These are phyloP conservation scores for Bombus pascuorum DNA, from an alignment of 1,140 invertebrate genomes.

Conservation along the genomic window DNA sequence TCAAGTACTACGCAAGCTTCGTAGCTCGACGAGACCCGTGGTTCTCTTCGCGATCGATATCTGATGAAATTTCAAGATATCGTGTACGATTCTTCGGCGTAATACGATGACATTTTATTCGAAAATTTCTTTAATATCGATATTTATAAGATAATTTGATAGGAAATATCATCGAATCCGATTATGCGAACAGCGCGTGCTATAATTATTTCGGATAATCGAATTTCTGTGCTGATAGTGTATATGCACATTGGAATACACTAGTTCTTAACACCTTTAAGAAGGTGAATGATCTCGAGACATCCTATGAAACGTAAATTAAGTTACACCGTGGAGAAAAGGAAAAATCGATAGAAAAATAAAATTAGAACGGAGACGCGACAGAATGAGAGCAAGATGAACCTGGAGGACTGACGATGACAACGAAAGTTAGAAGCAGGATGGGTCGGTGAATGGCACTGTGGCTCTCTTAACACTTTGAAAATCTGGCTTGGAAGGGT, in stretches of 20 bases:
- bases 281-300: no score
- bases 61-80: conserved; percentile 3
- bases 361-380: neutral
- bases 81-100: neutral
- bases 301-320: neutral
- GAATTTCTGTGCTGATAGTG: no score
- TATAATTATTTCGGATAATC: no score
- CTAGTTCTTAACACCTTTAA: no score
- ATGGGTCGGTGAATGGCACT: neutral
- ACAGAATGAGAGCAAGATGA: neutral
- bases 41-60: neutral
- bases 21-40: neutral
- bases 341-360: neutral
- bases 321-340: neutral
- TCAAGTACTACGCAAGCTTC: neutral
- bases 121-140: no score
- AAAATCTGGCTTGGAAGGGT: conserved; percentile 54
- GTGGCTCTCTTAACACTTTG: conserved; percentile 38
- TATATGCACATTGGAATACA: no score
- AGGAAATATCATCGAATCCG: no score
- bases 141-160: no score
- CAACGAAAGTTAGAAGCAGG: neutral
- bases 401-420: neutral
- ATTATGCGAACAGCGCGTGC: no score
- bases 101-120: no score